Base-by-base conservation (phyloP, 1,140 invertebrate species). In the Microplitis demolitor region DNA sequence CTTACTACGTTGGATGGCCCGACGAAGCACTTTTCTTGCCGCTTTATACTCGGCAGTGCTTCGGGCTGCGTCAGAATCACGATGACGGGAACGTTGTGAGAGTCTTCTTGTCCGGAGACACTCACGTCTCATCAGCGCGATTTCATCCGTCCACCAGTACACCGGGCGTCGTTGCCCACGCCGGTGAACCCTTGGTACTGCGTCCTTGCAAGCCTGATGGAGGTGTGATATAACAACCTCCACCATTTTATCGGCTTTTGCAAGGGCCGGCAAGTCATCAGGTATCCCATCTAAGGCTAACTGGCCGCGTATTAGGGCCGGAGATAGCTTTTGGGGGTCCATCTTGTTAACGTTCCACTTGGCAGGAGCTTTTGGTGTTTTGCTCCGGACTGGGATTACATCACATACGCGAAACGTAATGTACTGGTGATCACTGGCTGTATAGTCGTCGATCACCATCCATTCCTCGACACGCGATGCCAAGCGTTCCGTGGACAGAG, bases 101-200 rank as follows among this genome's bases (percentile, higher is more conserved):
- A 53, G 24, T 24, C 50, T 35, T 24, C 66, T 4, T 2, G 4
- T 53, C 14, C 13, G 16, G 8, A 71, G 54, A 62, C 75, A 76
- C 4, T n/a, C 35, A 9, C 58, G 63, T 34, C 75, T 54, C 54
- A 63, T 35, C 31, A 53, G 50, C 6, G 33, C 33, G 39, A 76
- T 76, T 14, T 76, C 71, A 1, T 74, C 34, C 24, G 74, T 76
- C 74, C 74, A 76, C 74, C 74, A 74, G 72, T 76, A 76, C n/a
- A 33, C 35, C 24, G 71, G 35, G 4, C 56, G 51, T 64, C 45
- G 67, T 11, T 74, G 24, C 33, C 50, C 16, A 13, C 35, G 62
- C 24, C 4, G 24, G n/a, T 4, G 2, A 24, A 24, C 24, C 24
- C 24, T 24, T 24, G 24, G 24, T 24, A 24, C 24, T 24, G 24